Evolutionary conservation across 1,140 invertebrate species (phyloP), one percentile per base, ranked within the genome.

Genomic region (Drosophila repleta): DNA sequence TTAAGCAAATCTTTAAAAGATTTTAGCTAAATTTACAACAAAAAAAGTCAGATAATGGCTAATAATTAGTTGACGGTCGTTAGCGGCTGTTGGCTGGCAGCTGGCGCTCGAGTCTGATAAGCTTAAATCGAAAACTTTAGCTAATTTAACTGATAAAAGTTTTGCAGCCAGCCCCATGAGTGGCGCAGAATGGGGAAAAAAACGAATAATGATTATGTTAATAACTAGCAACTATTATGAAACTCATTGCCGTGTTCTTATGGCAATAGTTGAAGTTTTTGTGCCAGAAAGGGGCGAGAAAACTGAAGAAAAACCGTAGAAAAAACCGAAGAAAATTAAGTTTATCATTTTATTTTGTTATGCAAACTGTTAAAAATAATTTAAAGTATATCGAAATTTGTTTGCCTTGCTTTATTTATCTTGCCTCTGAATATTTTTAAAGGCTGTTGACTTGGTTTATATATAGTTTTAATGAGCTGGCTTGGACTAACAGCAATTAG

Each of bases 141-240:
- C n/a, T 24, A 52, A 35, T 52, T 48, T 10, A 53, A 49, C 29
- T 48, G 49, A 70, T 64, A 70, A 41, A 13, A 39, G 13, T 39
- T 39, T 55, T 39, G 4, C 20, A 37, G 21, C 8, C 17, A 53
- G 24, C 10, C 17, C 18, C n/a, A 37, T 15, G 21, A 24, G 32
- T 8, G 29, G 41, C 15, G 41, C n/a, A 8, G 51, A 39, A 3
- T 11, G 17, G 45, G 24, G 41, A 10, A 20, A 46, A 46, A 21
- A 72, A 72, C 39, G 7, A 43, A 17, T 43, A 57, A 53, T 74
- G 52, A 82, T 74, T 74, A 79, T 83, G 75, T 66, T 73, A 88
- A 87, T 88, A 87, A 83, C 64, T 85, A 58, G 43, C 53, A 85
- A 76, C 80, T 85, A 84, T 84, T 76, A 79, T 84, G 68, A 69